Evolutionary conservation across 1,140 invertebrate genomes (phyloP), one percentile per base, ranked within the genome.

Genomic region (Tribolium madens): DNA sequence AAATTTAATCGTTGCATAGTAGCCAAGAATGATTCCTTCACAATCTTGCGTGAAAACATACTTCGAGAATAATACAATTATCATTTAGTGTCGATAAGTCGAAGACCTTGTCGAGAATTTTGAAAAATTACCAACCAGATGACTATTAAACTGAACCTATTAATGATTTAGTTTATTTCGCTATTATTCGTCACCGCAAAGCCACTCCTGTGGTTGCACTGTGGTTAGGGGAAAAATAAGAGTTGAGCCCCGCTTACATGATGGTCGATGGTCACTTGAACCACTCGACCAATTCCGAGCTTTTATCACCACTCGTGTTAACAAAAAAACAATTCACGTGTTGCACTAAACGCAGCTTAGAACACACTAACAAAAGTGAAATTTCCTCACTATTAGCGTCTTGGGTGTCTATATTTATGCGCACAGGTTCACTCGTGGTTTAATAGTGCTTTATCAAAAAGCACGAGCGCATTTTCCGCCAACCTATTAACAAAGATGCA

Each of bases 381-480:
- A 64, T 64, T 64, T 64, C 57, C 36, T 33, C 57, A 64, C 57
- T 64, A 64, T 33, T 64, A 64, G 57, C 31, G 57, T 64, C 57
- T 64, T 64, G 57, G n/a, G 57, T 64, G 57, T 64, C 57, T 64
- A 64, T 64, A 64, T 64, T 64, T 64, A 64, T 33, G 57, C 57
- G 57, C 57, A 60, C 26, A 60, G 53, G 53, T 60, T 60, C 10
- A 18, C 53, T 18, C 13, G 53, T 14, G 53, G 9, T 7, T 60
- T 21, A 10, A 60, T 21, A 31, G 26, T 3, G 12, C 31, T 64
- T 60, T 60, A 60, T 60, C 53, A 9, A n/a, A 15, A 9, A 15
- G 12, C 50, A 57, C 7, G 17, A 17, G 6, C 26, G 26, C 26
- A 33, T 33, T 64, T 64, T 64, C 14, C 14, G n/a, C 52, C 7